Evolutionary conservation across 2,113 vertebrate species (phyloP).

Genomic region (Origma solitaria): DNA sequence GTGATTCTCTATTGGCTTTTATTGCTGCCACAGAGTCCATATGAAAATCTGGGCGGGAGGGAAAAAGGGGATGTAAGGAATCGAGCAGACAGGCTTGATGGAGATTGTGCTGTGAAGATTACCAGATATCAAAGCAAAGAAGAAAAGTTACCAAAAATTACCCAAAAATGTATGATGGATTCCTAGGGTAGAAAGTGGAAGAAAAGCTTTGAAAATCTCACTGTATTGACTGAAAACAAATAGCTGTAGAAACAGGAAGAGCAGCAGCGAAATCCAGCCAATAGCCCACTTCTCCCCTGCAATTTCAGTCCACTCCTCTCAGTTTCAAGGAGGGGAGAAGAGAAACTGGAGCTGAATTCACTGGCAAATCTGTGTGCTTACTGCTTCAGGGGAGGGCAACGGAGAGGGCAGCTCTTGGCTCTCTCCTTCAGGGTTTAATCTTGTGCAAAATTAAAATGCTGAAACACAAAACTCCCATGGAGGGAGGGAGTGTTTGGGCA

Average conservation of each 20-base stretch:
- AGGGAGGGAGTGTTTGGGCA: not conserved
- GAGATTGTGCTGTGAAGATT: not conserved
- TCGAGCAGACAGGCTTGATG: not conserved
- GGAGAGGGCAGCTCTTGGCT: not conserved
- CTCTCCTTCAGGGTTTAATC: not conserved
- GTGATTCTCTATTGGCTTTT: not conserved
- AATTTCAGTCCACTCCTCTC: not conserved
- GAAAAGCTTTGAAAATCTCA: not conserved
- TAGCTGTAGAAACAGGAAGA: not conserved
- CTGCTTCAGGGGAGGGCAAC: not conserved
- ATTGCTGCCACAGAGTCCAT: not conserved
- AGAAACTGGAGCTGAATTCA: not conserved
- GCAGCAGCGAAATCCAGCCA: not conserved
- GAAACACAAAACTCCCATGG: not conserved
- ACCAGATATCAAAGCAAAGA: not conserved
- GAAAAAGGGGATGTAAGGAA: not conserved
- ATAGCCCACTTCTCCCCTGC: not conserved
- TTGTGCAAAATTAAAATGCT: not conserved
- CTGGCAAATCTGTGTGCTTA: not conserved
- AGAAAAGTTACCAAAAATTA: not conserved
- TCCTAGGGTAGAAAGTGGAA: not conserved
- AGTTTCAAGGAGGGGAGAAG: not conserved
- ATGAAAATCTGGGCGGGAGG: accelerated
- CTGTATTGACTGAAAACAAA: not conserved
- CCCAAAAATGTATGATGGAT: not conserved